A percentile compares a stretch with the other conserved stretches of the same genome.
Evolutionary conservation across 2,113 vertebrate species (phyloP).

Genomic region (Gallinago undulata): DNA sequence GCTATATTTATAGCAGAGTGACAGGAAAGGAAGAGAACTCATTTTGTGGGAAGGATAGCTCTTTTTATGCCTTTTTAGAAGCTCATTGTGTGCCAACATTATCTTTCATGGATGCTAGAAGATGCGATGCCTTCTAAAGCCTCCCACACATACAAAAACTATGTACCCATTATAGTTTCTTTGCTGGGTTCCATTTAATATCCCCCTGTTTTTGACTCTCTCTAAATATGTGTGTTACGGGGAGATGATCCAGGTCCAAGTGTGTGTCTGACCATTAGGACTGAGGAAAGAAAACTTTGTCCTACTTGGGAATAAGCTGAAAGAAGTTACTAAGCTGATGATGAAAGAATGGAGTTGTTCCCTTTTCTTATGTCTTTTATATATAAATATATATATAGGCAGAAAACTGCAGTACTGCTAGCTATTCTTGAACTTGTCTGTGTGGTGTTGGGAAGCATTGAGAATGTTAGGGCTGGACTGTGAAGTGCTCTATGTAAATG

Average conservation of each 20-base stretch:
- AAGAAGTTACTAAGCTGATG: neutral
- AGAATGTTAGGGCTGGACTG: neutral
- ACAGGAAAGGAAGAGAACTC: slow-evolving; percentile 44
- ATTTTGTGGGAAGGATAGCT: slow-evolving; percentile 29
- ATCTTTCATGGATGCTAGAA: slow-evolving; percentile 29
- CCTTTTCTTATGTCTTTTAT: neutral
- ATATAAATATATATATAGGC: neutral
- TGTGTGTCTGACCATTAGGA: neutral
- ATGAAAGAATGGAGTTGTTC: neutral
- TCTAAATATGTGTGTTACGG: neutral
- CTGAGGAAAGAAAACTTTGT: neutral
- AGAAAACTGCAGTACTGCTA: neutral
- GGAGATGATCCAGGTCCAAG: neutral
- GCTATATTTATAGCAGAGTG: slow-evolving; percentile 47
- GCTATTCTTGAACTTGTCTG: neutral
- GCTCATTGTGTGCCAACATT: slow-evolving; percentile 16
- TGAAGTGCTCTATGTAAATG: neutral
- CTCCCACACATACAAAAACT: neutral
- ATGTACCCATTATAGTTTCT: neutral
- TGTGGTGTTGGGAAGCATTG: neutral
- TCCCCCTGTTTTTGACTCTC: neutral
- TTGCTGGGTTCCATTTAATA: neutral
- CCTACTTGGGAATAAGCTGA: neutral
- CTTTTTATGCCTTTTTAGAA: slow-evolving; percentile 58
- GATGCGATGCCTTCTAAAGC: slow-evolving; percentile 34